A percentile compares a stretch with the other conserved stretches of the same genome.
phyloP scores from a whole-genome alignment of 2,888 invertebrate species.

The Galeopsomyia nigrocyanea region DNA sequence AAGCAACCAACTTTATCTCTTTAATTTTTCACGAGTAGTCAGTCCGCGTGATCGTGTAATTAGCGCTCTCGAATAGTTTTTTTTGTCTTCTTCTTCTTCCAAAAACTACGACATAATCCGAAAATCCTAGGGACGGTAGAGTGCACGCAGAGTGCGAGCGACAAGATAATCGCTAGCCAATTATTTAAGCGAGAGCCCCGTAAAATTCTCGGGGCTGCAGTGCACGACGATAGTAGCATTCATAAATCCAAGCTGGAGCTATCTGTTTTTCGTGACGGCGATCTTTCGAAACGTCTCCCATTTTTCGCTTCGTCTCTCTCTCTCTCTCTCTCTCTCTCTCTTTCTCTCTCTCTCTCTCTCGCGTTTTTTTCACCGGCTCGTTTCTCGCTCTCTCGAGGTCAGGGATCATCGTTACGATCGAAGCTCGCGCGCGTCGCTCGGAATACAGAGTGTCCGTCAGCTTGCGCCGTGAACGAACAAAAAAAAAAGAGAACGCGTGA shows the following conservation, averaged over 20 bases:
- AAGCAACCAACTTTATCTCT: too few relatives aligned
- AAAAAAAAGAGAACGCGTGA: background rate
- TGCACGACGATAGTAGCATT: slow-evolving; percentile 1
- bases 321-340: background rate
- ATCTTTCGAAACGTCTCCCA: background rate
- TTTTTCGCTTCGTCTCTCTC: background rate
- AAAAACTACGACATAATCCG: too few relatives aligned
- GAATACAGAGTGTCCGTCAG: slow-evolving; percentile 38
- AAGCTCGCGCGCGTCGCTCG: background rate
- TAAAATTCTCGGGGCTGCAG: slow-evolving; percentile 29
- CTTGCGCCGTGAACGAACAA: background rate
- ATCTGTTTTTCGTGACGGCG: slow-evolving; percentile 10
- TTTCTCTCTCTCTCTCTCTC: background rate
- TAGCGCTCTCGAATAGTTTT: too few relatives aligned
- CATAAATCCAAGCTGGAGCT: slow-evolving; percentile 29
- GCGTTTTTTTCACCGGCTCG: background rate
- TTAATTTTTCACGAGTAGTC: too few relatives aligned
- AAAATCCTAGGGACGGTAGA: too few relatives aligned
- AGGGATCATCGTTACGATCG: slow-evolving; percentile 37
- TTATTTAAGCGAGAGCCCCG: slow-evolving; percentile 30
- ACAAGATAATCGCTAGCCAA: slow-evolving; percentile 35
- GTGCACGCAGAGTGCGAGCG: too few relatives aligned
- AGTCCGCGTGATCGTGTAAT: too few relatives aligned
- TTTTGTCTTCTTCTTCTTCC: too few relatives aligned
- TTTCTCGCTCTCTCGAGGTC: slow-evolving; percentile 15